Evolutionary conservation across 2,888 invertebrate genomes (phyloP), one percentile per base, ranked within the genome.

Genomic region (Autographa gamma): DNA sequence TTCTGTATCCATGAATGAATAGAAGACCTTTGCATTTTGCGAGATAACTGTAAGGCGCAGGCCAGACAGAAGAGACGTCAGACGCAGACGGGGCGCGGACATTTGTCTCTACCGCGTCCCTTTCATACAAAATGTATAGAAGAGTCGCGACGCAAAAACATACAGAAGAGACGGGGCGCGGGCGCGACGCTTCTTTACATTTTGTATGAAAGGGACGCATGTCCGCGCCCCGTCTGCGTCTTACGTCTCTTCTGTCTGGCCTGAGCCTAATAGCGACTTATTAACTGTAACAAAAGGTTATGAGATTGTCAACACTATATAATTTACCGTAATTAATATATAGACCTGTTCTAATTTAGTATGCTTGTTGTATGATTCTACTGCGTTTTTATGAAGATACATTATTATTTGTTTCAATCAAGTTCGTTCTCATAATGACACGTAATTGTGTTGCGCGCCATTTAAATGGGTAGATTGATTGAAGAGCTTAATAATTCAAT

Each of bases 1-100:
- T 80, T 79, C 73, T 75, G 67, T 68, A 72, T 74, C 70, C 71
- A 66, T 52, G 34, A 60, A 64, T 68, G 73, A 80, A 73, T 80
- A 71, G 70, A 59, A 76, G 73, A 82, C 83, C 77, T 77, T 79
- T 76, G 70, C 74, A 60, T 77, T 81, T 82, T 69, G 52, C 65
- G 38, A 73, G 77, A 74, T 79, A 80, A 82, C 68, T 66, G 71
- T 83, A 77, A n/a, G n/a, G n/a, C n/a, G n/a, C n/a, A n/a, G n/a
- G n/a, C n/a, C n/a, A n/a, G n/a, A n/a, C n/a, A n/a, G n/a, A n/a
- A n/a, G n/a, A n/a, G n/a, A n/a, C n/a, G n/a, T n/a, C n/a, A n/a
- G n/a, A n/a, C n/a, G n/a, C n/a, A n/a, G n/a, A n/a, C n/a, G n/a
- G n/a, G n/a, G n/a, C n/a, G n/a, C n/a, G n/a, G n/a, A n/a, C n/a